Conservation (phyloP, 2,797 vertebrate species). For the Xiphophorus birchmanni region DNA sequence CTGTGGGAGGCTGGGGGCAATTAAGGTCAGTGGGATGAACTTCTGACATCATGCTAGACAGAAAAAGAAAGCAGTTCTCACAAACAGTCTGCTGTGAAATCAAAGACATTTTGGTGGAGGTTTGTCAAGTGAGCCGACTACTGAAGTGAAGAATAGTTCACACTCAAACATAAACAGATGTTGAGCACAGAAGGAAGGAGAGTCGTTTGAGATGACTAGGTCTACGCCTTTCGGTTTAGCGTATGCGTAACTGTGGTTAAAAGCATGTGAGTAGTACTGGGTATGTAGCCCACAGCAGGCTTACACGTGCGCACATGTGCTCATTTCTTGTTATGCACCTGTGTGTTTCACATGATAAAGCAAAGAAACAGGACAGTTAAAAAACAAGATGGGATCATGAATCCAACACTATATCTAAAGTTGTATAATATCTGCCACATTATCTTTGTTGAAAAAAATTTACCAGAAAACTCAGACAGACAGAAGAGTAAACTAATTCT, state of each 20-base stretch:
- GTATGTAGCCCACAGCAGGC: not conserved
- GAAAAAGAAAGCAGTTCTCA: slow-evolving; percentile 24
- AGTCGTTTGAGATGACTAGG: not conserved
- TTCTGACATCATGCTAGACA: slow-evolving; percentile 17
- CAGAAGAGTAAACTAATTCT: not conserved
- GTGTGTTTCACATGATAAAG: slow-evolving; percentile 14
- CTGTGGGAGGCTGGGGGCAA: slow-evolving; percentile 25
- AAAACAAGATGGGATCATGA: slow-evolving; percentile 33
- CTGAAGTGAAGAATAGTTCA: not conserved
- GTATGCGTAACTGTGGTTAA: slow-evolving; percentile 4
- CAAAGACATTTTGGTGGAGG: slow-evolving; percentile 3
- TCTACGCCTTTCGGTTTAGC: slow-evolving; percentile 7
- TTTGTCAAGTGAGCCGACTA: slow-evolving; percentile 3
- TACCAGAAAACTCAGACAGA: slow-evolving; percentile 25
- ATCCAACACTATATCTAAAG: slow-evolving; percentile 22
- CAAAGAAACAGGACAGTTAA: slow-evolving; percentile 20
- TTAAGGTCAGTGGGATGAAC: slow-evolving; percentile 26
- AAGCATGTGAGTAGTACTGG: slow-evolving; percentile 20
- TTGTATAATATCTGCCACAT: slow-evolving; percentile 31
- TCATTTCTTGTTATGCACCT: slow-evolving; percentile 11
- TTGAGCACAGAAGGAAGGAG: not conserved
- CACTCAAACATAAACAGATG: slow-evolving; percentile 22
- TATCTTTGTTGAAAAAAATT: slow-evolving; percentile 19
- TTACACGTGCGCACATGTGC: slow-evolving; percentile 5
- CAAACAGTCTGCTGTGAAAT: not conserved